Base-by-base conservation (phyloP, 2,113 vertebrate genomes). In the Siphamia tubifer region DNA sequence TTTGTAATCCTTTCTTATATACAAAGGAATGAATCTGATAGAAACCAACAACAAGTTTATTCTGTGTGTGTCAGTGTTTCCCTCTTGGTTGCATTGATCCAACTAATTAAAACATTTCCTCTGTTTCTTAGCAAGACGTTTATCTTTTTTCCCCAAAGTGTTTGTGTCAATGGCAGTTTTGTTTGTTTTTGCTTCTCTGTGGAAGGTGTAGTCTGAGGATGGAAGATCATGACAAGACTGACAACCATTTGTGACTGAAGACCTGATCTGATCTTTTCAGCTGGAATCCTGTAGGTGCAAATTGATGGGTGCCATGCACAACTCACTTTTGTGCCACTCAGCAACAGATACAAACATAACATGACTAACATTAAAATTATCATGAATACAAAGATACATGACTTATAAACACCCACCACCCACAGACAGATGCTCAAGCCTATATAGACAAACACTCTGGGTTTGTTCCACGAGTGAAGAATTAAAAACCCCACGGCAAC, bases 21-120 rank as follows among this genome's bases (percentile, higher is more conserved):
- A 24, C 32, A 45, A 56, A 54, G 35, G 24, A 6, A 35, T 43
- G 34, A 34, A 63, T 19, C 42, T 20, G 34, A 72, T 38, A 42
- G 44, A 64, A 74, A 68, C 52, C 55, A 65, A 71, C 43, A 62
- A 52, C 40, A 19, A 39, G 70, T 61, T 73, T 25, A 66, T 57
- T 51, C 58, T 17, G 60, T 27, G 17, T 39, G 38, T 62, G 54
- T 54, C 54, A n/a, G 42, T 64, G 57, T 68, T 54, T 53, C 60
- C 40, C 68, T 62, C 58, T 49, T 42, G 49, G 60, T 49, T 39
- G 35, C n/a, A 44, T 57, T 58, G 25, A 34, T 30, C 71, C 61
- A 58, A 47, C 43, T 80, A 90, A 88, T 91, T 85, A 77, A 79
- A 77, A 71, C 34, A 68, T 32, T 47, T 61, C 13, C 12, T 28